Percentiles rank a stretch among this genome's conserved stretches.
Evolutionary conservation across 2,888 invertebrate species (phyloP).

Genomic region (Eupithecia subfuscata): DNA sequence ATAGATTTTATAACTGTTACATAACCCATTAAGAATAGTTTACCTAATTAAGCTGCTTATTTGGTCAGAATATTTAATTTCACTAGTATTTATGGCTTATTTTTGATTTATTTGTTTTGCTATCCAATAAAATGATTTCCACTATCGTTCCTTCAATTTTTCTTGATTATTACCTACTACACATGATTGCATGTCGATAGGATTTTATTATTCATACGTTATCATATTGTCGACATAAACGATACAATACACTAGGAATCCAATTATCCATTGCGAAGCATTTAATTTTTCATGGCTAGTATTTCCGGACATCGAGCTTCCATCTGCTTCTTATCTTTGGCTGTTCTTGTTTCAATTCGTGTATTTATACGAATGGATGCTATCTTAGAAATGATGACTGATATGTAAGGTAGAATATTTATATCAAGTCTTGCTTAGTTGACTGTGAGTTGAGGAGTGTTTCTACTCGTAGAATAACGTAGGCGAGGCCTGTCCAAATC

Average conservation of each 20-base stretch:
- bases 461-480: not conserved
- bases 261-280: not conserved
- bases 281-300: not conserved
- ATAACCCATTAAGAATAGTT: not conserved
- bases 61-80: not conserved
- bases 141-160: not conserved
- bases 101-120: not conserved
- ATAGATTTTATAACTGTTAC: not conserved
- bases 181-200: not conserved
- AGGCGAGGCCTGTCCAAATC: not conserved
- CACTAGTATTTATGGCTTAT: not conserved
- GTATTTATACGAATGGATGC: slow-evolving; percentile 19
- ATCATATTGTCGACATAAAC: not conserved
- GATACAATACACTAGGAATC: not conserved
- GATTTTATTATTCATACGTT: not conserved
- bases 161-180: not conserved
- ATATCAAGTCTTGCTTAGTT: not conserved
- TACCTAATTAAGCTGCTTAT: slow-evolving; percentile 4
- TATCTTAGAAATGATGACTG: slow-evolving; percentile 17
- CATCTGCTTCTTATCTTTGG: slow-evolving; percentile 5
- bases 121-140: not conserved
- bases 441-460: not conserved
- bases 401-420: not conserved
- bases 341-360: slow-evolving; percentile 16
- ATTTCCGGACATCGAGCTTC: not conserved